Conservation (phyloP, 1,140 invertebrate genomes). For the Nasonia vitripennis region DNA sequence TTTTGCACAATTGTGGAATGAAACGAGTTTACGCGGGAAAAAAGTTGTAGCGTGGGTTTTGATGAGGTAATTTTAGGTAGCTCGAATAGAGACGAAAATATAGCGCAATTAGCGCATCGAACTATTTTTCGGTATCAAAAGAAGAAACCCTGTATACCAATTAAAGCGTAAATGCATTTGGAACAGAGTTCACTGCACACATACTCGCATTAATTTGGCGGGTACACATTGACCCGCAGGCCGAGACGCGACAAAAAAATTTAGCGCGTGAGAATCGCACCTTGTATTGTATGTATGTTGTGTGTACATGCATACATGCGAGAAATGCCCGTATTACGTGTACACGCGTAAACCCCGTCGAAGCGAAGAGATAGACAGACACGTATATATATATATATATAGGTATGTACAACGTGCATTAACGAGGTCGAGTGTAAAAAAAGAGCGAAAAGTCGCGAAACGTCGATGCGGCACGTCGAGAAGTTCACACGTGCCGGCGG, state of each 20-base stretch:
- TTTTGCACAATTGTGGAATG: background rate
- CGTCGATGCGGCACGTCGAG: conserved; percentile 8
- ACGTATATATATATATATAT: background rate
- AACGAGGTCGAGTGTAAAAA: background rate
- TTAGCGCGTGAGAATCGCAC: conserved; percentile 18
- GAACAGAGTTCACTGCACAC: background rate
- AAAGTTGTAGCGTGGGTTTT: background rate
- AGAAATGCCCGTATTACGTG: background rate
- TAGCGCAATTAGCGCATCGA: no score
- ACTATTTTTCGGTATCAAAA: no score
- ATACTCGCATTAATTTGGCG: background rate
- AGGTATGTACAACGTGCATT: background rate
- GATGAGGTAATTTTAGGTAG: background rate
- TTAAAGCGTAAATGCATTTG: background rate
- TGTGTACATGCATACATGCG: background rate
- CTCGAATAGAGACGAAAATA: no score
- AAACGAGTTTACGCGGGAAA: background rate
- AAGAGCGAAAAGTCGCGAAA: conserved; percentile 5
- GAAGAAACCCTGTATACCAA: background rate
- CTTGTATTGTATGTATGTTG: background rate
- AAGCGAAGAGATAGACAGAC: background rate
- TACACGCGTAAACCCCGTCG: background rate
- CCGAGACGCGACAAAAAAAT: conserved; percentile 7
- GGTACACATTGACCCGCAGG: background rate
- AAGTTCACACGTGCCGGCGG: conserved; percentile 22